Base-by-base conservation (phyloP, 2,113 vertebrate species). In the Apeltes quadracus region DNA sequence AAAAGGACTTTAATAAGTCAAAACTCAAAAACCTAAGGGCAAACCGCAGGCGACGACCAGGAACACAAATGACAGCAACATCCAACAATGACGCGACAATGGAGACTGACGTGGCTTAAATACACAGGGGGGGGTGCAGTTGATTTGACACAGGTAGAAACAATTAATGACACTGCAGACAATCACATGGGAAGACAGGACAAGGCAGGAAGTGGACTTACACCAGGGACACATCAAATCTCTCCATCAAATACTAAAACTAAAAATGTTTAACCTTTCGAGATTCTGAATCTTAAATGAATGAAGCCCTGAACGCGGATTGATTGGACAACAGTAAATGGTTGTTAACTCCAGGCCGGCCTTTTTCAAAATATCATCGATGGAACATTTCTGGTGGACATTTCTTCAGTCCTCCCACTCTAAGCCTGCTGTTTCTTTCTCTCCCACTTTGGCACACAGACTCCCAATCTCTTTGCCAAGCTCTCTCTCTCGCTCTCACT, bases 381-480 rank as follows among this genome's bases (percentile, higher is more conserved):
- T 70, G 61, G 32, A 72, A 72, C 20, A 69, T 63, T 72, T 69
- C 51, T 61, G 62, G 68, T 67, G 10, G 20, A 50, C 34, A 29
- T 79, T 69, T 78, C 27, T 54, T 84, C 69, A 62, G 78, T 65
- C 78, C 76, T 74, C 82, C 83, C 61, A 78, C 84, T 83, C 75
- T 82, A 65, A 78, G 55, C 67, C 81, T 84, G 82, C 64, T 73
- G 32, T 69, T 68, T 72, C 66, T 65, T 77, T 77, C 64, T 67
- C 48, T 72, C 66, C 22, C 43, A 68, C 46, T 54, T 55, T 84
- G 76, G 74, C 81, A 79, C 46, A 54, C 44, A 48, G 53, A 64
- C 76, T 72, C 61, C 18, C 22, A 25, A 27, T 66, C 61, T 58
- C 43, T 67, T 56, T 73, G 64, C 57, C 76, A 69, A 72, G 29